These are phyloP conservation scores for Caenorhabditis sp. DNA, from an alignment of 2,888 invertebrate genomes.

Conservation along the genomic window DNA sequence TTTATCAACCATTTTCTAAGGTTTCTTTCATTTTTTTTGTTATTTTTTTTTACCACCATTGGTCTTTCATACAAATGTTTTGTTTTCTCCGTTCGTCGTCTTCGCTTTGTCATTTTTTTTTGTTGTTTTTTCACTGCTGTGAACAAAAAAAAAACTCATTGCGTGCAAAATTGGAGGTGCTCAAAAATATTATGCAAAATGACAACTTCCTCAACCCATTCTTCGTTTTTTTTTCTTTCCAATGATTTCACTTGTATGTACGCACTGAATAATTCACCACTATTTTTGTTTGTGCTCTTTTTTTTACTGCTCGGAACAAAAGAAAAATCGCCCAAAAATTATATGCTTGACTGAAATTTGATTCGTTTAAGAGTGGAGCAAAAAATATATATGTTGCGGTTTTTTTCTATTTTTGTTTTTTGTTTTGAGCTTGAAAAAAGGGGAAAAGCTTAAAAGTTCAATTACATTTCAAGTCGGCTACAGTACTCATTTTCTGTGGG, in stretches of 20 bases:
- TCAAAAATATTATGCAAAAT: too few species aligned
- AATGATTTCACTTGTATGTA: too few species aligned
- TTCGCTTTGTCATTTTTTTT: slow-evolving; percentile 10
- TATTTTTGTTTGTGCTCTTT: not conserved
- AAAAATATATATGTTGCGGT: not conserved
- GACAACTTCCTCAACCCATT: not conserved
- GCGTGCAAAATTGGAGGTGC: not conserved
- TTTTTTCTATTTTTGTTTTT: not conserved
- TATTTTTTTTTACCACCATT: not conserved
- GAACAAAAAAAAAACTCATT: too few species aligned
- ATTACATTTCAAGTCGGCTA: too few species aligned
- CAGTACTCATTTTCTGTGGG: too few species aligned
- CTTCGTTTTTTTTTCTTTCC: not conserved
- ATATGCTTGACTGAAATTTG: slow-evolving; percentile 4
- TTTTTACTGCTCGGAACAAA: not conserved
- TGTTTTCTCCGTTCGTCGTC: not conserved
- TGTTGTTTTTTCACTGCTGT: not conserved
- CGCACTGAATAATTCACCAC: not conserved
- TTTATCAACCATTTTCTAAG: not conserved
- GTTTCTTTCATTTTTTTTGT: not conserved
- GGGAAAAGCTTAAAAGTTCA: too few species aligned
- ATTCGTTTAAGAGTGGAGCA: not conserved
- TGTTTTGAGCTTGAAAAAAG: too few species aligned
- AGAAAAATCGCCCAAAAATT: not conserved
- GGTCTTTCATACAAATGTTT: not conserved